Base-by-base conservation (phyloP, 1,140 invertebrate genomes). In the Drosophila varians region DNA sequence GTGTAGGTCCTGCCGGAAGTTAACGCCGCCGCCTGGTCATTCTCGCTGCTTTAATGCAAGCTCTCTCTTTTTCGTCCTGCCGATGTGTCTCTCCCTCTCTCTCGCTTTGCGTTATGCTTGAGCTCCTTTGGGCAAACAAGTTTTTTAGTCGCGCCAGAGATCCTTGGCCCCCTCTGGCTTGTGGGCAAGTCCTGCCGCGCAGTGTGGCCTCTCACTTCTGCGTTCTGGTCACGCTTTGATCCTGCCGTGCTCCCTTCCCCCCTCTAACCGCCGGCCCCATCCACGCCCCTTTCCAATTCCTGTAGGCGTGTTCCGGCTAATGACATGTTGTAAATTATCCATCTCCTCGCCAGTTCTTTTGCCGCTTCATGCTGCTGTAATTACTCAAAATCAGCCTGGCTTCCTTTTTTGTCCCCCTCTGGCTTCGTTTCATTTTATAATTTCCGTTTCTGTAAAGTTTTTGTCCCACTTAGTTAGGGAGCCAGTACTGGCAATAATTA, bases 271-370 rank as follows among this genome's bases (percentile, higher is more conserved):
- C 36, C 28, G 34, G 52, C 31, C 23, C 57, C 49, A 60, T 46
- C 5, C 21, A 38, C 61, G 42, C 14, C 43, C 34, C 16, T 36
- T 16, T 11, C 8, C 28, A 8, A 42, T 18, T 21, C 43, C 19
- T 21, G 55, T 61, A 87, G 83, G 83, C 82, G 82, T 87, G 77
- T 74, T 74, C 77, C 70, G 58, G 47, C 74, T 88, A 88, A 87
- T 87, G 83, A 87, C 77, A 87, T 88, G 82, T 82, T 88, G 77
- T 87, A 87, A 87, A 82, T 87, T 87, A 88, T 87, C 66, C 74
- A 79, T 43, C 49, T 61, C 55, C 43, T 45, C 26, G 61, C 25
- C 23, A 28, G 48, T 55, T 25, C 58, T 40, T 69, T 49, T 23
- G 49, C 57, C 28, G 45, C 34, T 58, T 46, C 40, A 23, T 68